Evolutionary conservation across 2,888 invertebrate genomes (phyloP).

Genomic region (Subacronicta megacephala): DNA sequence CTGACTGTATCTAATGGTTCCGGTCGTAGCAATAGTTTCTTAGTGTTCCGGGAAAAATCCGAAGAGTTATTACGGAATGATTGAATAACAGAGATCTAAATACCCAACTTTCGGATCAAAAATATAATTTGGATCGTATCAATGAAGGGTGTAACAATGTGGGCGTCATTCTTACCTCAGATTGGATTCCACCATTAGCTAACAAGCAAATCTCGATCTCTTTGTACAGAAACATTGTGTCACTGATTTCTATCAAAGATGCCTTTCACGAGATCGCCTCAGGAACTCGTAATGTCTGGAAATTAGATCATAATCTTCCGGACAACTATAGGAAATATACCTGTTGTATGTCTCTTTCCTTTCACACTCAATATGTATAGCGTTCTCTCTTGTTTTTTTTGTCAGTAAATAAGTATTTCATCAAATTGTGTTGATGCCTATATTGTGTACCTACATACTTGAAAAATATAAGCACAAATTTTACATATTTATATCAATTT

Average conservation of each 20-base stretch:
- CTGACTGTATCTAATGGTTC: neutral
- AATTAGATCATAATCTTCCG: slow-evolving; percentile 79
- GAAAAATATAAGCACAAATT: slow-evolving; percentile 13
- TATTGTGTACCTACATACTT: too few species aligned
- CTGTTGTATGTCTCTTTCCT: slow-evolving; percentile 60
- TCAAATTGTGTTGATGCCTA: slow-evolving; percentile 33
- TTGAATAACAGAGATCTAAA: neutral
- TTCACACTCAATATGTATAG: slow-evolving; percentile 50
- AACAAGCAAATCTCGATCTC: slow-evolving; percentile 23
- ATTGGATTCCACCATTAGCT: slow-evolving; percentile 12
- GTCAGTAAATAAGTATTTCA: slow-evolving; percentile 46
- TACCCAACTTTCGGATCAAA: neutral
- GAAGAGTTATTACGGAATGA: neutral
- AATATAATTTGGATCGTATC: slow-evolving; percentile 11
- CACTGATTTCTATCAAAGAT: slow-evolving; percentile 50
- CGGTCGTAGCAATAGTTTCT: neutral
- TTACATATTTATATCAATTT: too few species aligned
- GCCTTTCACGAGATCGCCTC: slow-evolving; percentile 72
- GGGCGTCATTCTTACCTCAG: neutral
- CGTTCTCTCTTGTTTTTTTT: slow-evolving; percentile 52
- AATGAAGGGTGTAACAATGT: slow-evolving; percentile 6
- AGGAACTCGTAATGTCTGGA: slow-evolving; percentile 66
- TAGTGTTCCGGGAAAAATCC: neutral
- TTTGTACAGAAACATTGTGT: slow-evolving; percentile 53
- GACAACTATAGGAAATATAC: slow-evolving; percentile 71